Evolutionary conservation across 2,888 invertebrate species (phyloP), one percentile per base, ranked within the genome.

Genomic region (Apodemia zela): DNA sequence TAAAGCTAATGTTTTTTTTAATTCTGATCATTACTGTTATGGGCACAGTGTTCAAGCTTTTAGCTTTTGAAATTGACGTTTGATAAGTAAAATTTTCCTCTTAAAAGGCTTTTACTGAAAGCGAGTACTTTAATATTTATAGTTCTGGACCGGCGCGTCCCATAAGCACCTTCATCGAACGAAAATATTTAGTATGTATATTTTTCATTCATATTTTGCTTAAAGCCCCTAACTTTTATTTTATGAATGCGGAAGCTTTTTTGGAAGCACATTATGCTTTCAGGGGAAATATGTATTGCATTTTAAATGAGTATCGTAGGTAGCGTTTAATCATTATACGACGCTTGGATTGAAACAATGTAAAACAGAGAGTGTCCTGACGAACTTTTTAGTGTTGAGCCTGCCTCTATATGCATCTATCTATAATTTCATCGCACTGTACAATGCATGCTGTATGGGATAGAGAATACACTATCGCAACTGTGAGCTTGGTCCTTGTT

Each of bases 61-160:
- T 49, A 49, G n/a, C n/a, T 49, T 49, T 49, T 49, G 15, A 49
- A 49, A 49, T 49, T 49, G 49, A 49, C 18, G 49, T 18, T 49
- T 15, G 42, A 49, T 49, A 49, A 49, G n/a, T 49, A 42, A 18
- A 17, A 49, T 49, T 49, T 49, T 17, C 18, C 18, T 18, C 18
- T 49, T 18, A 49, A 49, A 49, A 18, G 18, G 49, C 49, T 49
- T 49, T 49, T 18, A 18, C 49, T 17, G 49, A 49, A 49, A 49
- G 49, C 18, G 18, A 18, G 49, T 17, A 49, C 18, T 18, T 49
- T 42, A 42, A 42, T 49, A 49, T 49, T 49, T 18, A 49, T 49
- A 49, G 49, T 49, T 49, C 18, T 18, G 11, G 49, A 42, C 49
- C 3, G 17, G 49, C 49, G 15, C 10, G 18, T 49, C 49, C 18